phyloP scores from a whole-genome alignment of 2,888 invertebrate species.

The Nomada fucata region DNA sequence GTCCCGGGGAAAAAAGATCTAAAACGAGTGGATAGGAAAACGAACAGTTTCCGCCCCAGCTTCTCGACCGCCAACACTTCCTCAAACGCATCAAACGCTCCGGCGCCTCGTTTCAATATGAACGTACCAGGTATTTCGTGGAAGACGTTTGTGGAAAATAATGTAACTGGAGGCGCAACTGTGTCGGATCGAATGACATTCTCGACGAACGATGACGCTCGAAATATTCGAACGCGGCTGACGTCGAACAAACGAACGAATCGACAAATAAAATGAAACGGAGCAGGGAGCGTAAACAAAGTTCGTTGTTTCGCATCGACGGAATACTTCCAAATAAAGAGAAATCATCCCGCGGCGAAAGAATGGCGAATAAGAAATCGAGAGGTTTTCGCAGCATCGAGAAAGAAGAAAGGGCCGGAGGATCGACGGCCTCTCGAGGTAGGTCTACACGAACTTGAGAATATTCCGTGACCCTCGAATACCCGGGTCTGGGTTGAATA shows the following conservation, averaged over 20 bases:
- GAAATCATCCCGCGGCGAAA: background rate
- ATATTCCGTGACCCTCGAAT: constrained; percentile 60
- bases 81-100: background rate
- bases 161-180: background rate
- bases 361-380: constrained; percentile 3
- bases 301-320: background rate
- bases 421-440: constrained; percentile 41
- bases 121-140: constrained; percentile 3
- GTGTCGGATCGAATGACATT: background rate
- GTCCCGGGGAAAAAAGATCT: background rate
- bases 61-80: too few species aligned
- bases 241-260: background rate
- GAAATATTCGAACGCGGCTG: too few species aligned
- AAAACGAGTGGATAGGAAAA: background rate
- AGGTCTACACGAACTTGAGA: constrained; percentile 47
- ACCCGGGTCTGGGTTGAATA: constrained; percentile 60
- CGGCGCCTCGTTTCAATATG: background rate
- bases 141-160: constrained; percentile 10
- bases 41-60: background rate
- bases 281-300: too few species aligned
- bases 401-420: background rate
- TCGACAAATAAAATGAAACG: background rate
- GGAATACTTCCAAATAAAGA: background rate
- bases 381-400: constrained; percentile 20
- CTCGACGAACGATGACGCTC: too few species aligned